phyloP scores from a whole-genome alignment of 2,888 invertebrate genomes.

The Alviniconcha strummeri region DNA sequence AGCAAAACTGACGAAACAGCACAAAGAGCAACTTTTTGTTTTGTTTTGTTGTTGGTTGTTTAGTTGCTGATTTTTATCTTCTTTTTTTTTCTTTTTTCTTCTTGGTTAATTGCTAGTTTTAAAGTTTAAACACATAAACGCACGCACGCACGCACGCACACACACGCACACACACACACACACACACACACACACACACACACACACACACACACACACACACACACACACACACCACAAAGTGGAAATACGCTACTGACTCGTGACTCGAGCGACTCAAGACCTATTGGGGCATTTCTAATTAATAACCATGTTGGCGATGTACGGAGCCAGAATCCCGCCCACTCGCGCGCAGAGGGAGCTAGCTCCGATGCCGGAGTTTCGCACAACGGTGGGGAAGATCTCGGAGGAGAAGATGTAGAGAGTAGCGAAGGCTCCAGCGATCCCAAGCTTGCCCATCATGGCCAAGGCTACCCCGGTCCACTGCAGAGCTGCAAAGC shows the following conservation, averaged over 20 bases:
- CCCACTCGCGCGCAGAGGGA: conserved; percentile 54
- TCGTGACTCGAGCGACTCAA: not conserved
- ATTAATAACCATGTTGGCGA: conserved; percentile 49
- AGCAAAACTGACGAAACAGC: too few species aligned
- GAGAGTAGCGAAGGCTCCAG: conserved; percentile 51
- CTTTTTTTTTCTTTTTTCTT: too few species aligned
- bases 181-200: not conserved
- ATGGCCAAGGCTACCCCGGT: conserved; percentile 50
- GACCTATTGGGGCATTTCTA: not conserved
- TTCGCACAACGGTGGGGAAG: conserved; percentile 56
- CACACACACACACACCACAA: not conserved
- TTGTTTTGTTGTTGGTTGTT: too few species aligned
- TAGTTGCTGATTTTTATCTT: too few species aligned
- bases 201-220: conserved; percentile 2
- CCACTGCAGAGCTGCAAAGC: conserved; percentile 45
- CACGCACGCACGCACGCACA: too few species aligned
- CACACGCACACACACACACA: too few species aligned
- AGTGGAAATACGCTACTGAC: not conserved
- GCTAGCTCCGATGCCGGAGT: conserved; percentile 52
- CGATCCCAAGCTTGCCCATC: conserved; percentile 56
- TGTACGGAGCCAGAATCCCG: conserved; percentile 55
- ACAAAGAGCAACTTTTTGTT: too few species aligned
- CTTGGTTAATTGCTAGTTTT: not conserved
- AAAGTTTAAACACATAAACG: not conserved
- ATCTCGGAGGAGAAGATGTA: conserved; percentile 53